phyloP scores from a whole-genome alignment of 2,113 vertebrate species.

The Puffinus mauretanicus region DNA sequence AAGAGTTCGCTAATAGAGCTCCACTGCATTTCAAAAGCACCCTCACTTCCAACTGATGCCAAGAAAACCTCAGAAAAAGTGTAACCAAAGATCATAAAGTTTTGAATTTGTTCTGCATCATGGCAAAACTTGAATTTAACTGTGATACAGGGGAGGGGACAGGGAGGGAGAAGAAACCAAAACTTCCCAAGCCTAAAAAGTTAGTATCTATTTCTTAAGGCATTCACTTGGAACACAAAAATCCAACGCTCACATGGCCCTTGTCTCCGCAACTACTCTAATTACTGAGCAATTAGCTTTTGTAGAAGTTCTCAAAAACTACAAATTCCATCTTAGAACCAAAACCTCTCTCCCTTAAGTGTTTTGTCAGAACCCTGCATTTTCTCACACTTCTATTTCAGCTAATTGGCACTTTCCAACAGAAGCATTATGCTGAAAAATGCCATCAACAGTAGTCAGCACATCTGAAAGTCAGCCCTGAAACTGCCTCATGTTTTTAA shows the following conservation, averaged over 20 bases:
- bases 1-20: not conserved
- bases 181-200: not conserved
- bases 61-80: not conserved
- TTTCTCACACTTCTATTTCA: constrained; percentile 27
- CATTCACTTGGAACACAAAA: not conserved
- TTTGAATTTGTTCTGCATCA: not conserved
- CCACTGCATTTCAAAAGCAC: not conserved
- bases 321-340: not conserved
- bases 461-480: not conserved
- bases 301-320: not conserved
- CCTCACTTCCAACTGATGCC: not conserved
- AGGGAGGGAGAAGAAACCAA: not conserved
- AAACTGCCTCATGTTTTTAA: not conserved
- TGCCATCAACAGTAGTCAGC: not conserved
- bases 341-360: not conserved
- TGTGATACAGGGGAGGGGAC: not conserved
- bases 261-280: not conserved
- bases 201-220: not conserved
- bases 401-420: constrained; percentile 13
- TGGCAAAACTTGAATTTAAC: not conserved
- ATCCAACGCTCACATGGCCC: not conserved
- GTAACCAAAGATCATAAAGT: not conserved
- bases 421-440: constrained; percentile 14
- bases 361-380: not conserved
- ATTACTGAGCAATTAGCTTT: constrained; percentile 27